Evolutionary conservation across 23 tunicate genomes (phyloP).

Genomic region (Ascidia mentula): DNA sequence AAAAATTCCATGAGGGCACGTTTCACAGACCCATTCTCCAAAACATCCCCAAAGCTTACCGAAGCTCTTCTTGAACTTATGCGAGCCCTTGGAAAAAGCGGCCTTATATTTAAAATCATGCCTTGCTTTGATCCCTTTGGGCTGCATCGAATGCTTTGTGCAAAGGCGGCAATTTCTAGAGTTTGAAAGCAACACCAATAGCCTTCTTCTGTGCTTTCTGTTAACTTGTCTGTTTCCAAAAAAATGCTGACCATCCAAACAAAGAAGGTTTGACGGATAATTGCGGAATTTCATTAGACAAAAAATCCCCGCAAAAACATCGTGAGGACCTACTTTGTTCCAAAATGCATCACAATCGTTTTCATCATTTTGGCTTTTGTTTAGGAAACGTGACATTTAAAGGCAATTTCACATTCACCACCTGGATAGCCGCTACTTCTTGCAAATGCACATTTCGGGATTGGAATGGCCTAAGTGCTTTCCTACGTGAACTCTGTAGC

Average conservation of each 20-base stretch:
- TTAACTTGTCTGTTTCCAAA: neutral
- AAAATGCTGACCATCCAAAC: neutral
- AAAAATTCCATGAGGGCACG: neutral
- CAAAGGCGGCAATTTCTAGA: constrained; percentile 7
- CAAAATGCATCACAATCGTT: neutral
- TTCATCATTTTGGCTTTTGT: neutral
- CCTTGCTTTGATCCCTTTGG: neutral
- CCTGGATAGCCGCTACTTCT: constrained; percentile 4
- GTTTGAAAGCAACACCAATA: constrained; percentile 11
- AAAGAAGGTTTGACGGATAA: neutral
- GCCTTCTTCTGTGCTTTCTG: neutral
- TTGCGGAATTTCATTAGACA: neutral
- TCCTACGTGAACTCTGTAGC: neutral
- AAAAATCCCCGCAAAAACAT: constrained; percentile 12
- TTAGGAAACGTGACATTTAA: neutral
- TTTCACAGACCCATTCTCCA: constrained; percentile 1
- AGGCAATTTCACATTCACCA: neutral
- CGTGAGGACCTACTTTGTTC: neutral
- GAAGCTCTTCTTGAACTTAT: constrained; percentile 6
- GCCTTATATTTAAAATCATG: neutral
- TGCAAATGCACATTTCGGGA: neutral
- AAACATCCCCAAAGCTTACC: constrained; percentile 15
- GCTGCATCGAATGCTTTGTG: neutral
- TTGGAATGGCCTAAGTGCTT: neutral
- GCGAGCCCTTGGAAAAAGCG: neutral